Base-by-base conservation (phyloP, 2,888 invertebrate species). In the Protodeltote pygarga region DNA sequence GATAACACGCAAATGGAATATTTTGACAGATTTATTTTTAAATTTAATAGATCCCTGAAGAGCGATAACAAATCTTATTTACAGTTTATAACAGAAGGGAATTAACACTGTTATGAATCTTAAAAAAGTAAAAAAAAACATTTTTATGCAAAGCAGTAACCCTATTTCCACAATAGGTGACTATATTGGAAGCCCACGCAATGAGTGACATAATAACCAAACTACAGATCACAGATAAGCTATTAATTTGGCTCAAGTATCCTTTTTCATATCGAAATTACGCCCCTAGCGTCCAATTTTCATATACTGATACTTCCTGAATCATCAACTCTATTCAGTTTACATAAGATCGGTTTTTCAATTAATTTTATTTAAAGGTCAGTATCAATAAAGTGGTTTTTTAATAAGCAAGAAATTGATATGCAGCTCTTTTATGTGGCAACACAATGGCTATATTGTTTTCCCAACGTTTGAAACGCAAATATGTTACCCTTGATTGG, bases 191-290 rank as follows among this genome's bases (percentile, higher is more conserved):
- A 79, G 65, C 81, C 80, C 74, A 77, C 79, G 81, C 84, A 83
- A 79, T 83, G 83, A 87, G 82, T 88, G 90, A 88, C 87, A 87
- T 84, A 87, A 88, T 86, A 87, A 86, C 85, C 79, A 69, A 75
- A 83, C 79, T 77, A 78, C 79, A 75, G 88, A 89, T 89, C 81
- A 67, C 66, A 81, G 90, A 90, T 91, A 89, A 87, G 83, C 83
- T 83, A 88, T 87, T 89, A 89, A 91, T 90, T 89, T 89, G 80
- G 83, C 86, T 85, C 86, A 84, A 89, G 87, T 87, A 87, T 87
- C 84, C 78, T 70, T 79, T 81, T 82, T 70, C 67, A 81, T 75
- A 79, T 73, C 77, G 65, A 78, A 85, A 85, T 75, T 76, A 81
- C 72, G 71, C 75, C 67, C 66, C 42, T 40, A 60, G 71, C 69